These are phyloP conservation scores for Salvator merianae DNA, from an alignment of 2,113 vertebrate species.

Conservation along the genomic window DNA sequence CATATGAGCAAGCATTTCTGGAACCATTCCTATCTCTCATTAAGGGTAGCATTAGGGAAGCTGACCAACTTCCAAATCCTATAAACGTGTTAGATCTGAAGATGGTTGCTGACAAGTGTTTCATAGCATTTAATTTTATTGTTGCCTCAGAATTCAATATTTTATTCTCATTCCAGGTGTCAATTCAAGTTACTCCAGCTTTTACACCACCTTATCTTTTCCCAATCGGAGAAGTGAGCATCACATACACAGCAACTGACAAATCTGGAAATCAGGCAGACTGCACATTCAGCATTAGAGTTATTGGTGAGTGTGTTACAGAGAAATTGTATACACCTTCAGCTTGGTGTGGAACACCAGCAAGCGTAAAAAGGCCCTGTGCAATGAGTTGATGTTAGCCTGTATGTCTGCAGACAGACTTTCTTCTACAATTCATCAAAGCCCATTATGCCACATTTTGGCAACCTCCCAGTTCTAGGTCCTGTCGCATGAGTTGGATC, in stretches of 20 bases:
- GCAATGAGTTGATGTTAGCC: too few species aligned
- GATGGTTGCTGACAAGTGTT: background rate
- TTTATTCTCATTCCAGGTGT: conserved; percentile 77
- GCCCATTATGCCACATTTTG: too few species aligned
- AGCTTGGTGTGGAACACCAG: too few species aligned
- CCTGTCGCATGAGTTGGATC: too few species aligned
- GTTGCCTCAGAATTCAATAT: conserved; percentile 12
- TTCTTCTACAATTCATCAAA: too few species aligned
- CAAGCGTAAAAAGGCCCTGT: too few species aligned
- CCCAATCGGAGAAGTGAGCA: conserved; percentile 84
- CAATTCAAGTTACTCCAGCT: conserved; percentile 86
- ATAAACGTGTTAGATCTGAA: background rate
- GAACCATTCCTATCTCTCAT: too few species aligned
- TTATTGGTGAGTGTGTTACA: conserved; percentile 87
- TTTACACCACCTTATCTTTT: conserved; percentile 89
- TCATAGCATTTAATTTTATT: background rate
- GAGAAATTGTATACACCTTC: background rate
- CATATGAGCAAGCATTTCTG: too few species aligned
- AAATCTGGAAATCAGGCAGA: conserved; percentile 86
- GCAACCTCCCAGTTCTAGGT: too few species aligned
- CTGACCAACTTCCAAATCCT: background rate
- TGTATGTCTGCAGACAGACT: too few species aligned
- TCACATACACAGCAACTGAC: conserved; percentile 88
- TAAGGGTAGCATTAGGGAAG: background rate
- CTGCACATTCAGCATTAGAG: conserved; percentile 89